These are phyloP conservation scores for Rattus rattus DNA, from an alignment of 2,113 vertebrate species.

Conservation along the genomic window DNA sequence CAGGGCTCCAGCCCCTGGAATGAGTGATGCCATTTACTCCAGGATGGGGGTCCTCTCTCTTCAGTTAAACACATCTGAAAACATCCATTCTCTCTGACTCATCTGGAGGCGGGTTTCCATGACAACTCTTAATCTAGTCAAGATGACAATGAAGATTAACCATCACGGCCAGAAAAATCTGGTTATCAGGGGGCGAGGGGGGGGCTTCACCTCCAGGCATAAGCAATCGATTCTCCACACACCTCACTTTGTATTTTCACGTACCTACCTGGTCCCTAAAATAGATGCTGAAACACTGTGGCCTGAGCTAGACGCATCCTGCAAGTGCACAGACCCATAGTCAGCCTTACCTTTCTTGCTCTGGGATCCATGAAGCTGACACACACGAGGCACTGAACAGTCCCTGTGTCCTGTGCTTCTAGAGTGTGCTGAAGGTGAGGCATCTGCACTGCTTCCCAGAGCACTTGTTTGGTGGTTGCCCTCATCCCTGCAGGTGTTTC, in stretches of 20 bases:
- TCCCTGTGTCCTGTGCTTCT: fast-evolving
- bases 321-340: fast-evolving
- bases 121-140: neutral
- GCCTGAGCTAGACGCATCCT: neutral
- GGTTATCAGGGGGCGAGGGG: neutral
- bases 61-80: neutral
- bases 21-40: neutral
- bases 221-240: neutral
- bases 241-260: neutral
- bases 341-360: neutral
- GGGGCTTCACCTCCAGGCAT: neutral
- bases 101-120: neutral
- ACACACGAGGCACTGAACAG: fast-evolving
- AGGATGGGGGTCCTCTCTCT: neutral
- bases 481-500: neutral
- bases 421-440: neutral
- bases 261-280: neutral
- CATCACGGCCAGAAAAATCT: neutral
- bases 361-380: neutral
- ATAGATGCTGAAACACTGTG: fast-evolving
- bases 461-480: too few relatives aligned
- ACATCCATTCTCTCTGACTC: neutral
- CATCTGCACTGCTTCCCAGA: neutral
- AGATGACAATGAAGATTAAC: neutral
- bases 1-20: neutral